Base-by-base conservation (phyloP, 2,888 invertebrate genomes). In the Sarcophaga carnaria region DNA sequence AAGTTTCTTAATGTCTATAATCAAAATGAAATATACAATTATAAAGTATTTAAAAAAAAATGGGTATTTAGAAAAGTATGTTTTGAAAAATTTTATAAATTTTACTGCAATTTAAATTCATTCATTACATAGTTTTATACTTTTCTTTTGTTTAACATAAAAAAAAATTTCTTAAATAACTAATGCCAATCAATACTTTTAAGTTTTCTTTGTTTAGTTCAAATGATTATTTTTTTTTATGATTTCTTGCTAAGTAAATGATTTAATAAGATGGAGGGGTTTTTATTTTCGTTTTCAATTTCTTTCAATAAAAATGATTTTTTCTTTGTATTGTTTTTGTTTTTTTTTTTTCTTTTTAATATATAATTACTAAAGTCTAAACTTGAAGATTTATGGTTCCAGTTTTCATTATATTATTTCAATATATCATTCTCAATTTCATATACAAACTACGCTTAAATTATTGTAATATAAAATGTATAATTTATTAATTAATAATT, bases 361-460 rank as follows among this genome's bases (percentile, higher is more conserved):
- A 54, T 54, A 17, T 54, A 76, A 76, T 67, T 72, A 66, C 76
- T 71, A 64, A 47, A 64, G 17, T 69, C 54, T 80, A 37, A 76
- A 72, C 37, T 71, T 76, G 47, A 85, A 72, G 25, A 75, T 84
- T 17, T 45, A 78, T 76, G 72, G 60, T 37, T 54, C 17, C 54
- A 54, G 12, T 54, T 79, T 80, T 72, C 25, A 66, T 66, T 72
- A 27, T 63, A 17, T 74, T 22, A 54, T 72, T 59, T 71, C 62
- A 59, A 47, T 72, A 64, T 45, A 22, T 25, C 20, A 81, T 75
- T 27, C 79, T 80, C 79, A 80, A 85, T 75, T 81, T 84, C 87
- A 81, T 87, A 87, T 84, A 84, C 76, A 87, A 82, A 87, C 87
- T 87, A 87, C 87, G 5, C 81, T 81, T 87, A 47, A 20, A 45